Conservation (phyloP, 1,140 invertebrate genomes). For the Palaemon carinicauda region DNA sequence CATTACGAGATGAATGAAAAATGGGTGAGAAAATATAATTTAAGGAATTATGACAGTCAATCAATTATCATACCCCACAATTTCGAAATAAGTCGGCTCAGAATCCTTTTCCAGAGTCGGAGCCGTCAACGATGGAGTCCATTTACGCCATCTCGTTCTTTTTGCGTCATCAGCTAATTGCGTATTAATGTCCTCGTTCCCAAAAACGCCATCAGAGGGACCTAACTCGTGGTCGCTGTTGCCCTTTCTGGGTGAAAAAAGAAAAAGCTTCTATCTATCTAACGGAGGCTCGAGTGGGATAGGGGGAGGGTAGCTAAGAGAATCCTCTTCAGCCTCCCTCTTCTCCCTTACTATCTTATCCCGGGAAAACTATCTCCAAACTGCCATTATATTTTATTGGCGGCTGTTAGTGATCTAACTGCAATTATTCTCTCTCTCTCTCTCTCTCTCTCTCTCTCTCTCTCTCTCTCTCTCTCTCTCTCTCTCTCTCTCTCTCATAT, state of each 20-base stretch:
- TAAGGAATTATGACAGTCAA: no score
- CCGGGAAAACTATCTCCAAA: not conserved
- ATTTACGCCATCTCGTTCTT: not conserved
- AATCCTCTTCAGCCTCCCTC: not conserved
- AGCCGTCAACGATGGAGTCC: not conserved
- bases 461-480: not conserved
- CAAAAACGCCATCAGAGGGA: not conserved
- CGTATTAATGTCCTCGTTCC: conserved; percentile 18
- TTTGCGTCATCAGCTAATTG: conserved; percentile 32
- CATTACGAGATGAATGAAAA: no score
- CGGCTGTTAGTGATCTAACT: no score
- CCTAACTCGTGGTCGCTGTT: not conserved
- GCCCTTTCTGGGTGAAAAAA: not conserved
- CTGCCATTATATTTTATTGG: not conserved
- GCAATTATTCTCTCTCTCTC: not conserved
- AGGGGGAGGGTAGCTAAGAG: not conserved
- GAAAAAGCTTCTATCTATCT: no score
- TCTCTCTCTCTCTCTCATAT: conserved; percentile 3
- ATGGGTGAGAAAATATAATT: no score
- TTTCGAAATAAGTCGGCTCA: not conserved
- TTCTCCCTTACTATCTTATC: no score
- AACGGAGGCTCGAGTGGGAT: not conserved
- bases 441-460: conserved; percentile 9
- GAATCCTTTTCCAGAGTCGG: not conserved
- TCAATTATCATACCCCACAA: no score